These are phyloP conservation scores for Apus apus DNA, from an alignment of 2,113 vertebrate species.

Conservation along the genomic window DNA sequence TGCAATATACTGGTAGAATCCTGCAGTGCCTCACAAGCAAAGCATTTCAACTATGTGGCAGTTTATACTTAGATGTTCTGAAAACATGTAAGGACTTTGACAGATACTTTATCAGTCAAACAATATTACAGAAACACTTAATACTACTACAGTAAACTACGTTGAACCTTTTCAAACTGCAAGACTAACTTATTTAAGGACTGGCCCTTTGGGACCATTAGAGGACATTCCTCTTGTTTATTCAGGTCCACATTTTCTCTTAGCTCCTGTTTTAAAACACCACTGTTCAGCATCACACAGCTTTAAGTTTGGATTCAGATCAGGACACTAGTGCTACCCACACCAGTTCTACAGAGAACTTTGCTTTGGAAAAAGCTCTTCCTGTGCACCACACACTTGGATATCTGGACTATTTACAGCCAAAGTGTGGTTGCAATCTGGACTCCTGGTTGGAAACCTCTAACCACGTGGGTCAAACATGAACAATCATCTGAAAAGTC, in stretches of 20 bases:
- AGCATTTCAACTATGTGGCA: background rate
- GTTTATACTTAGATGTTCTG: background rate
- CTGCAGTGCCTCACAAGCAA: background rate
- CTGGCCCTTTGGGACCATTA: background rate
- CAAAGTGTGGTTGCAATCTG: background rate
- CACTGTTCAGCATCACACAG: background rate
- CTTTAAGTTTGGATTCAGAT: background rate
- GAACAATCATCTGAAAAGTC: background rate
- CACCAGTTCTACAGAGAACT: background rate
- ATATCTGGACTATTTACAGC: background rate
- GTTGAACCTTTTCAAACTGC: background rate
- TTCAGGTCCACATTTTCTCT: background rate
- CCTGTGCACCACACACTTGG: background rate
- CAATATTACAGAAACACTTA: background rate
- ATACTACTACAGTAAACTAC: background rate
- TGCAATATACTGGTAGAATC: background rate
- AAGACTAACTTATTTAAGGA: background rate
- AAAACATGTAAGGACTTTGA: constrained; percentile 5
- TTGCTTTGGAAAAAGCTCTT: background rate
- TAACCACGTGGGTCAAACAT: background rate
- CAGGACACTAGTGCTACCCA: background rate
- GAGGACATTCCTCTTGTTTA: background rate
- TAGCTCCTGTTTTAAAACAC: background rate
- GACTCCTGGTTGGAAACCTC: background rate
- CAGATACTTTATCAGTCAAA: background rate